Conservation (phyloP, 92 coral and sea anemone genomes). For the Phenganax subtilis region DNA sequence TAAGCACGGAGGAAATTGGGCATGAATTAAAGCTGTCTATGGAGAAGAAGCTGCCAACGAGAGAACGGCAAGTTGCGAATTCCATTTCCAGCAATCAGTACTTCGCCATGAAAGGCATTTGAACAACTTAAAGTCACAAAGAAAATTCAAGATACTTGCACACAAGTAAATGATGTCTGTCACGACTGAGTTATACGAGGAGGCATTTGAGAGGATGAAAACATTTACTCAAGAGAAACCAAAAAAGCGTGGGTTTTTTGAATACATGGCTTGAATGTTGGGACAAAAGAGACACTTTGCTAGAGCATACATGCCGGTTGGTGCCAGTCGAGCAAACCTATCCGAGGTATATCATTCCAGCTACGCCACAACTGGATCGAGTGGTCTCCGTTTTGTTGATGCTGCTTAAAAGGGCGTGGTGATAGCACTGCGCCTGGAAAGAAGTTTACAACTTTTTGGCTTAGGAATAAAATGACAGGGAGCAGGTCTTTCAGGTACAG, state of each 20-base stretch:
- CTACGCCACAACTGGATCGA: too few species aligned
- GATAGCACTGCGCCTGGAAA: too few species aligned
- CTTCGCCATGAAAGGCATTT: background rate
- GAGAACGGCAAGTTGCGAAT: too few species aligned
- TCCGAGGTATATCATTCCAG: too few species aligned
- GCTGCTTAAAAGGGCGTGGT: too few species aligned
- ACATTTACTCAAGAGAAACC: conserved; percentile 13
- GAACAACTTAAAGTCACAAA: too few species aligned
- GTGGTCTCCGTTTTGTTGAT: conserved; percentile 22
- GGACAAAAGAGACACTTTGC: background rate
- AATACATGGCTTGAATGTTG: conserved; percentile 13
- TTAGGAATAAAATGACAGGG: too few species aligned
- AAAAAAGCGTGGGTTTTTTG: background rate
- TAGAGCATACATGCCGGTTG: background rate
- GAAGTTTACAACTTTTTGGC: too few species aligned
- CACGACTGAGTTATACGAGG: too few species aligned
- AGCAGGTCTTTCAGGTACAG: background rate
- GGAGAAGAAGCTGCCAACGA: conserved; percentile 11
- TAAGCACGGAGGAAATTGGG: conserved; percentile 41
- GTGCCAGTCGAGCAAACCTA: conserved; percentile 16
- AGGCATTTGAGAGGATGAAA: too few species aligned
- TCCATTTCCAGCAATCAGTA: too few species aligned
- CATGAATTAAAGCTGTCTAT: background rate
- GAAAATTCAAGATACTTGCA: too few species aligned
- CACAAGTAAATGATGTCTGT: conserved; percentile 6